Base-by-base conservation (phyloP, 1,140 invertebrate genomes). In the Saxidomus purpurata region DNA sequence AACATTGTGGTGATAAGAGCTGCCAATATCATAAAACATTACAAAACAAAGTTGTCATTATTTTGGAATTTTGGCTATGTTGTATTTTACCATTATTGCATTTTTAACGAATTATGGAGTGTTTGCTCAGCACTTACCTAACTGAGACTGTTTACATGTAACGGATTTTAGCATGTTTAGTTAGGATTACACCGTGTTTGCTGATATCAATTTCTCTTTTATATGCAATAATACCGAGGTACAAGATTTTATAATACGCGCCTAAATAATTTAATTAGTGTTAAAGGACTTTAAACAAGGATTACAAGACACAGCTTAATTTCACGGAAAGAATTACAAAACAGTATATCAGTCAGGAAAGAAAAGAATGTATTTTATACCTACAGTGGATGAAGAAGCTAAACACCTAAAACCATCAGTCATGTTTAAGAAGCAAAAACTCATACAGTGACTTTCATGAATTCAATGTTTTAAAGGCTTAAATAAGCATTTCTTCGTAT, bases 61-160 rank as follows among this genome's bases (percentile, higher is more conserved):
- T 84, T 63, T 67, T 67, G 85, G 85, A 77, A 87, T 87, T 87
- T 25, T 25, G 15, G 59, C 74, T 47, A 87, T 79, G 71, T 77
- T 79, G 74, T 87, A 87, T 87, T 87, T 87, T 87, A 87, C 36
- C 85, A 87, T 79, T 63, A 87, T 87, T 87, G 52, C 74, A 52
- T 59, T 77, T 79, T 87, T 71, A 79, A 87, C 38, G 49, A 77
- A 61, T 79, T 28, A 15, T 22, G 13, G 19, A 49, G 71, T 87
- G 85, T 87, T 87, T 87, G 61, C 69, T 15, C 22, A 79, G 1
- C 85, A 77, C 85, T 87, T 79, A 59, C n/a, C n/a, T 28, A 47
- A 34, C 55, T 63, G 49, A 28, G 71, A 36, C 49, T 87, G 85
- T 87, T 87, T 87, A 87, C 74, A 55, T 67, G 71, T 79, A 61